Evolutionary conservation across 2,113 vertebrate species (phyloP), one percentile per base, ranked within the genome.

Genomic region (Clinocottus analis): DNA sequence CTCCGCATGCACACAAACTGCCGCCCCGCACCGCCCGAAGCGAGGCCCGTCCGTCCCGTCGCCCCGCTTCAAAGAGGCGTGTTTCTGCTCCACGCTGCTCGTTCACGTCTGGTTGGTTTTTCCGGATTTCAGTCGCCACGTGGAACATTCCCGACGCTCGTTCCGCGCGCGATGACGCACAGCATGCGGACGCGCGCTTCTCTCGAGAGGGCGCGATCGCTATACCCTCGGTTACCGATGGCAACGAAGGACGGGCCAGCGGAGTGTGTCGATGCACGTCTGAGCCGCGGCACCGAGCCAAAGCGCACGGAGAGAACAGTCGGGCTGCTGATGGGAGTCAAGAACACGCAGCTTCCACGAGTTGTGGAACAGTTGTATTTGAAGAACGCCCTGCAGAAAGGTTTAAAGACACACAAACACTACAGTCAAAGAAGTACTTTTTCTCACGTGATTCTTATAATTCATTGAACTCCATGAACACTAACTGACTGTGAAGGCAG

Each of bases 241-340:
- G 89, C 83, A 89, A 93, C 90, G 72, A 74, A 83, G 62, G 56
- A 35, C 9, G 12, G 12, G 27, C 59, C 80, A 72, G 79, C 80
- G 7, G 47, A 85, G 79, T 79, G 83, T 41, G 45, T 33, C 66
- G 51, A 78, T 78, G 79, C 64, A 51, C 16, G 74, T 62, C 71
- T 75, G 62, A 62, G 64, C 49, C 67, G 21, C 33, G 66, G 23
- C 69, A 39, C 58, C 25, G 62, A 76, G 67, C 69, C 75, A 76
- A 60, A 82, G 49, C 45, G 58, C 43, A 60, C 21, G 1, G 61
- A 76, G 11, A 43, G 7, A 60, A 65, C 75, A 78, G 60, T 33
- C 5, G 31, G 2, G 23, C 37, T 58, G 23, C 82, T 72, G 58
- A 72, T 35, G 58, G 27, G 35, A 0, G 10, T 60, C 45, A 64